Base-by-base conservation (phyloP, 2,888 invertebrate species). In the Agriotes lineatus region DNA sequence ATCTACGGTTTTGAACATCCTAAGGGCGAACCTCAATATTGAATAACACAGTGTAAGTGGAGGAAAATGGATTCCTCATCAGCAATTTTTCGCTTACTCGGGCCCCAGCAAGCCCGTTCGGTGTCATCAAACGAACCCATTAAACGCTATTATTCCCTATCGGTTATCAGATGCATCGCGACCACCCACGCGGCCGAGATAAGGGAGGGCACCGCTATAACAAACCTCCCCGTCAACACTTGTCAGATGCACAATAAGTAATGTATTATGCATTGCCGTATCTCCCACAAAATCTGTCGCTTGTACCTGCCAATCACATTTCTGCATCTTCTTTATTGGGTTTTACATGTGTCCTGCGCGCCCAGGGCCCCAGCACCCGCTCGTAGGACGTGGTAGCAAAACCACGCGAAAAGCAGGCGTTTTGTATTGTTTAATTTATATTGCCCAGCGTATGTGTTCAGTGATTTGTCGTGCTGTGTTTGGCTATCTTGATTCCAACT, bases 211-310 rank as follows among this genome's bases (percentile, higher is more conserved):
- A 56, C 37, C 67, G 70, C 69, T 69, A 72, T 71, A 77, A 78
- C 80, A 80, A 80, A 78, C 76, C 76, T 76, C 74, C 74, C 76
- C 80, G 81, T 81, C 81, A 80, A 78, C 81, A 80, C 80, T 81
- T 81, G 80, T 80, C 81, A 79, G 75, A 74, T 66, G 62, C 74
- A 80, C 80, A 81, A 80, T 80, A 80, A 78, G 77, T 80, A 77
- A 80, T 81, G 79, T 76, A 79, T 81, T 80, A 81, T 81, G 79
- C 79, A 81, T 81, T 74, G 64, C 67, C 72, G 68, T 79, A 80
- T 79, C 79, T 76, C 72, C 67, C 74, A 74, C 71, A 74, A 76
- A 76, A 79, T 79, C 79, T 78, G 77, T 78, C 78, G 74, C 72
- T 72, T 73, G 73, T 74, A 74, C 72, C 71, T 74, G 79, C 79